Evolutionary conservation across 2,113 vertebrate species (phyloP).

Genomic region (Chloebia gouldiae): DNA sequence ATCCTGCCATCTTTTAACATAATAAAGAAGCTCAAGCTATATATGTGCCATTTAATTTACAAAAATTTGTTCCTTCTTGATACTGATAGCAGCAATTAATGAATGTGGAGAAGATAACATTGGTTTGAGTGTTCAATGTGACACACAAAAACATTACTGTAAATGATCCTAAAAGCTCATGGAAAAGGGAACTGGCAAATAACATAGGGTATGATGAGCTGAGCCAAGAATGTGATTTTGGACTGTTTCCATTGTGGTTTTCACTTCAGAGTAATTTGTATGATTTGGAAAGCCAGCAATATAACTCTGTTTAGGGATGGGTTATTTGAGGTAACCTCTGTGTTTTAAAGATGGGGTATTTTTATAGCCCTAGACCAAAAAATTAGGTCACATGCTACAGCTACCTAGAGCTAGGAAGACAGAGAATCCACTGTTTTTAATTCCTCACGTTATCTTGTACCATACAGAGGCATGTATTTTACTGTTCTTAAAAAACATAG

Average conservation of each 20-base stretch:
- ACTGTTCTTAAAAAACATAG: constrained; percentile 43
- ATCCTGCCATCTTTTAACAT: constrained; percentile 17
- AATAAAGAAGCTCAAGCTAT: neutral
- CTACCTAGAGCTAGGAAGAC: constrained; percentile 26
- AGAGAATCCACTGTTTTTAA: constrained; percentile 20
- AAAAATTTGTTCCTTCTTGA: constrained; percentile 17
- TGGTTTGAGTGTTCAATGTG: constrained; percentile 26
- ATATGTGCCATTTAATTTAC: neutral
- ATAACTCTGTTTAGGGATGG: constrained; percentile 68
- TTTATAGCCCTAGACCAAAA: constrained; percentile 48
- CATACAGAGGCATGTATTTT: neutral
- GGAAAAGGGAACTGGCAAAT: constrained; percentile 65
- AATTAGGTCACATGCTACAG: constrained; percentile 23
- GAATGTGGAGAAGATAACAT: constrained; percentile 13
- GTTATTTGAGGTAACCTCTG: constrained; percentile 77
- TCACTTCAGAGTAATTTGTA: constrained; percentile 76
- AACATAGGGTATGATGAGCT: constrained; percentile 53
- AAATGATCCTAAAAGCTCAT: constrained; percentile 57
- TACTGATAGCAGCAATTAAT: constrained; percentile 8
- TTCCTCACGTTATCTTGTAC: constrained; percentile 35
- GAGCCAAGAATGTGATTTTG: constrained; percentile 75
- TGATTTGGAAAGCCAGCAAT: constrained; percentile 76
- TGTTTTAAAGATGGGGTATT: constrained; percentile 59
- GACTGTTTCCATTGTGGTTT: constrained; percentile 73
- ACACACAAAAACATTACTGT: constrained; percentile 60